Evolutionary conservation across 2,797 vertebrate genomes (phyloP).

Genomic region (Tangara arthus): DNA sequence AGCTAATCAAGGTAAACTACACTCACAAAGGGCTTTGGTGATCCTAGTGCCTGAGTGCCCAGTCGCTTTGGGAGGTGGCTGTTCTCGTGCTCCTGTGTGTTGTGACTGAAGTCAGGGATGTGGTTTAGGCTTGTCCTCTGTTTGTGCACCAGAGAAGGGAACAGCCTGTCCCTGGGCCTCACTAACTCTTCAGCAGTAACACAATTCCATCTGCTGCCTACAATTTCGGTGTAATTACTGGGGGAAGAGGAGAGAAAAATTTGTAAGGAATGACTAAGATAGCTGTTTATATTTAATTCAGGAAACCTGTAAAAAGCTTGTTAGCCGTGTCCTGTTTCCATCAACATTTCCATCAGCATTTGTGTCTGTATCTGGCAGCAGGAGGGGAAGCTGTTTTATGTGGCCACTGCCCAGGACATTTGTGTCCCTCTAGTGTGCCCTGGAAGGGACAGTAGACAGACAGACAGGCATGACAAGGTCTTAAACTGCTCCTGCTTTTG

Average conservation of each 20-base stretch:
- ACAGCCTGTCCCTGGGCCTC: not conserved
- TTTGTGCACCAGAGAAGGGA: not conserved
- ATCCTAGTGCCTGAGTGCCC: not conserved
- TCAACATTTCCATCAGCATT: not conserved
- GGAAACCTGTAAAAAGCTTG: not conserved
- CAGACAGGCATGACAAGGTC: not conserved
- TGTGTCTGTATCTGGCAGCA: not conserved
- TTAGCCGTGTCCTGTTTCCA: not conserved
- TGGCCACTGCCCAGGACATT: not conserved
- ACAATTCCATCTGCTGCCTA: not conserved
- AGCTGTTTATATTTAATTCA: not conserved
- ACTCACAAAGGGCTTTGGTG: not conserved
- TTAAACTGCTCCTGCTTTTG: not conserved
- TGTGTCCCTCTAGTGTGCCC: not conserved
- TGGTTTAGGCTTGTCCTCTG: not conserved
- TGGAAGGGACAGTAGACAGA: not conserved
- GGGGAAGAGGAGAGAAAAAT: not conserved
- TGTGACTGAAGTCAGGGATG: not conserved
- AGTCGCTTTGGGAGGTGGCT: not conserved
- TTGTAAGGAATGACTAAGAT: not conserved
- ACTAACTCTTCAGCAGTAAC: not conserved
- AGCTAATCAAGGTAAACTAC: not conserved
- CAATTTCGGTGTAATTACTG: not conserved
- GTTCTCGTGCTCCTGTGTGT: accelerated
- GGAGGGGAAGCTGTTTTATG: not conserved